These are phyloP conservation scores for Drosophila nigritarsus DNA, from an alignment of 2,888 invertebrate genomes.

Conservation along the genomic window DNA sequence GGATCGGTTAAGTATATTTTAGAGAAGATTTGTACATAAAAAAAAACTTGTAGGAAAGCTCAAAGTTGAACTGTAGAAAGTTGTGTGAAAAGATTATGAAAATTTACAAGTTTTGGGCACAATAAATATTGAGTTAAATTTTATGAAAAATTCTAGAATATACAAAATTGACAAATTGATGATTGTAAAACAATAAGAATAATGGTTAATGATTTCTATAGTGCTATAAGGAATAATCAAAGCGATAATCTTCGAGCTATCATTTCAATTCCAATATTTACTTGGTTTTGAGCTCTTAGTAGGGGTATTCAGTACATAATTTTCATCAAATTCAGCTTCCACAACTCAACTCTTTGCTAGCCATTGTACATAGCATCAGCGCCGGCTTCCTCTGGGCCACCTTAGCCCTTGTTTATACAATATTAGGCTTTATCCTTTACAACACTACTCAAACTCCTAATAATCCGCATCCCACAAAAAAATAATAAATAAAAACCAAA, in stretches of 20 bases:
- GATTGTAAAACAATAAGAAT: background rate
- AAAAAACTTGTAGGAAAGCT: background rate
- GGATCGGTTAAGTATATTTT: background rate
- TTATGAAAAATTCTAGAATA: background rate
- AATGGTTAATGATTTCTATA: background rate
- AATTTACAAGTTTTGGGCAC: background rate
- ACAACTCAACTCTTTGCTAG: background rate
- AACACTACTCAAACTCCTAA: slow-evolving; percentile 21
- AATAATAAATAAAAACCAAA: slow-evolving; percentile 5
- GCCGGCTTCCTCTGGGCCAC: background rate
- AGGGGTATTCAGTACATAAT: background rate
- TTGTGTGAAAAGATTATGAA: background rate
- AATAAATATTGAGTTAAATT: too few relatives aligned
- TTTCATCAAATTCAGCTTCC: background rate
- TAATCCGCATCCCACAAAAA: slow-evolving; percentile 16
- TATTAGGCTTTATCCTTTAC: slow-evolving; percentile 8
- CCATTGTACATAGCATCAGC: slow-evolving; percentile 8
- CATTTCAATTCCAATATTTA: background rate
- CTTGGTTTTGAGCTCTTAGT: background rate
- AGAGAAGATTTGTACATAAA: background rate
- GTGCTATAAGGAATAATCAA: background rate
- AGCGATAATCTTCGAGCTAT: background rate
- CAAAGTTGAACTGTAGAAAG: background rate
- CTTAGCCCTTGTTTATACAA: background rate
- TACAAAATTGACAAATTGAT: background rate